Percentiles rank a stretch among this genome's conserved stretches.
Conservation (phyloP, 1,140 invertebrate species). For the Apocrypta bakeri region DNA sequence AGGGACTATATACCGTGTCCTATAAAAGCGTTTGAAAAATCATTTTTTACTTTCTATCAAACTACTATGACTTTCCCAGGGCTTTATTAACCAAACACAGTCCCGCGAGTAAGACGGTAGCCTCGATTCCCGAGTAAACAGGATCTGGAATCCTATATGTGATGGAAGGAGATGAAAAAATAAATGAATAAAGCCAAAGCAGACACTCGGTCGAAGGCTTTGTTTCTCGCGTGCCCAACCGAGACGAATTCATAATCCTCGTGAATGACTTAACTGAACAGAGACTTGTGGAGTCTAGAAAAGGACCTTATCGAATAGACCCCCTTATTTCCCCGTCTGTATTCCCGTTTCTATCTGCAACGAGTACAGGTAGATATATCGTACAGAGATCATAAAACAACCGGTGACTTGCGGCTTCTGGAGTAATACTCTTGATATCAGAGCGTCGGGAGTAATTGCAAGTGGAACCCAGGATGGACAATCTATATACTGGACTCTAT, state of each 20-base stretch:
- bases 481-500: conserved; percentile 32
- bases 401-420: conserved; percentile 41
- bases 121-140: conserved; percentile 15
- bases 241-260: conserved; percentile 63
- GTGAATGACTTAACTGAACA: conserved; percentile 68
- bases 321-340: conserved; percentile 61
- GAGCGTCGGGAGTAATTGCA: conserved; percentile 30
- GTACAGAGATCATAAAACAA: conserved; percentile 61
- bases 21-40: background rate
- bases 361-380: conserved; percentile 41
- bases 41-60: background rate
- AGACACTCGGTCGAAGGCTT: conserved; percentile 30
- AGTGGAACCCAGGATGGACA: background rate
- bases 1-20: background rate
- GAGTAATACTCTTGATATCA: conserved; percentile 33
- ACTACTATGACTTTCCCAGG: background rate
- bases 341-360: conserved; percentile 54
- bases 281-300: conserved; percentile 57
- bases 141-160: background rate
- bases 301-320: conserved; percentile 61
- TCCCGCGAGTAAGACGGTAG: background rate
- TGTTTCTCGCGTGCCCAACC: conserved; percentile 53
- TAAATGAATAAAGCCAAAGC: conserved; percentile 9
- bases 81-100: background rate
- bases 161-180: background rate